These are phyloP conservation scores for Melieria picta DNA, from an alignment of 2,888 invertebrate species.

Conservation along the genomic window DNA sequence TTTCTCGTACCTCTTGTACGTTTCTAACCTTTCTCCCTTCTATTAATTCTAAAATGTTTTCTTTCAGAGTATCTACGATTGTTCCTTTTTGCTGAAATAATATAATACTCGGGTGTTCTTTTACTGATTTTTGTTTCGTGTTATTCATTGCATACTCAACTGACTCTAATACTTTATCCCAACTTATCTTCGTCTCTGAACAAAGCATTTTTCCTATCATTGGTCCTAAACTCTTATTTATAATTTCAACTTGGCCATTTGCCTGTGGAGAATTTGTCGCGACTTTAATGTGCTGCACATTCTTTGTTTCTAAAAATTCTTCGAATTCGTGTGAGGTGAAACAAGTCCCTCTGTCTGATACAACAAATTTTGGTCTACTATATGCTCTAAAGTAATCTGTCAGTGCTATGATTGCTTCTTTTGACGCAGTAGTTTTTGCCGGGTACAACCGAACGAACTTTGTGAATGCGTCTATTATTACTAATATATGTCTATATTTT, in stretches of 20 bases:
- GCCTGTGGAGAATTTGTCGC: conserved; percentile 8
- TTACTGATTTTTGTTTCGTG: background rate
- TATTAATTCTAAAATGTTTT: conserved; percentile 1
- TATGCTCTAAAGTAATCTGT: conserved; percentile 17
- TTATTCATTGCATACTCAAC: conserved; percentile 6
- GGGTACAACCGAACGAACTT: conserved; percentile 26
- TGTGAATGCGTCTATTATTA: conserved; percentile 31
- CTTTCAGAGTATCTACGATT: background rate
- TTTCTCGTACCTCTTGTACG: background rate
- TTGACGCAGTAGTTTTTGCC: conserved; percentile 6
- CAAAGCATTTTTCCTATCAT: background rate
- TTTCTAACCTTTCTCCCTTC: background rate
- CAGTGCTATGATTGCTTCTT: background rate
- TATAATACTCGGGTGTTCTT: background rate
- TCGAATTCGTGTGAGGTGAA: conserved; percentile 11
- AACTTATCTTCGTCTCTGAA: background rate
- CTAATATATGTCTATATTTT: conserved; percentile 28
- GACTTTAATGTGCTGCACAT: conserved; percentile 1
- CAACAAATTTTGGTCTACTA: background rate
- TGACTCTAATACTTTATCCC: background rate
- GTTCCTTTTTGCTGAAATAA: background rate
- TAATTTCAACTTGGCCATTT: conserved; percentile 10
- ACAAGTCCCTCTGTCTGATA: conserved; percentile 14
- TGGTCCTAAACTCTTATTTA: background rate
- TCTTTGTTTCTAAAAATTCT: conserved; percentile 3